These are phyloP conservation scores for Synanthedon formicaeformis DNA, from an alignment of 2,888 invertebrate genomes.

Conservation along the genomic window DNA sequence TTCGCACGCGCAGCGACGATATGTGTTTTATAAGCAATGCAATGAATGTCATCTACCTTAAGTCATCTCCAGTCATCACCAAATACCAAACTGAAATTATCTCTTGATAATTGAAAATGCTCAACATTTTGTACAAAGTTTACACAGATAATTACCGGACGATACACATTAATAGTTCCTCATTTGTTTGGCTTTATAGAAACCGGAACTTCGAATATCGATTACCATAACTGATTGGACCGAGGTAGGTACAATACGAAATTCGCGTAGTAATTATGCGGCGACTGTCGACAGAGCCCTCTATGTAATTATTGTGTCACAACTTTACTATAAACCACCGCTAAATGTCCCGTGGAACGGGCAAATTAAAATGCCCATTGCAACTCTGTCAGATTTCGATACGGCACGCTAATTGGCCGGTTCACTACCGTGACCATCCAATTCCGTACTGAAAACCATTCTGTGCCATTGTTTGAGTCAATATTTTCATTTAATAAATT, in stretches of 20 bases:
- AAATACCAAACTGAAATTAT: no score
- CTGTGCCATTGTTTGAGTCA: not conserved
- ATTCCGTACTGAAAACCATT: not conserved
- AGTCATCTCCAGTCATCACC: no score
- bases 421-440: slow-evolving; percentile 7
- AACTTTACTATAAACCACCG: slow-evolving; percentile 28
- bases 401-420: slow-evolving; percentile 44
- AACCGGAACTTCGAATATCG: slow-evolving; percentile 25
- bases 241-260: slow-evolving; percentile 19
- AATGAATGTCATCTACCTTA: no score
- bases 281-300: not conserved
- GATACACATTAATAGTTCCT: not conserved
- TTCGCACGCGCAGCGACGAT: no score
- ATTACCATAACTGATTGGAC: slow-evolving; percentile 62
- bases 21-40: no score
- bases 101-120: no score
- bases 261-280: slow-evolving; percentile 27
- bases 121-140: not conserved
- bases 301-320: slow-evolving; percentile 31
- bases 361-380: slow-evolving; percentile 36
- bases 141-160: not conserved
- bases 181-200: slow-evolving; percentile 7
- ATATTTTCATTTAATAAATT: no score
- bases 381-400: slow-evolving; percentile 36
- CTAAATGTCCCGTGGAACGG: slow-evolving; percentile 11